phyloP scores from a whole-genome alignment of 1,140 invertebrate species.

The Notospermus geniculatus region DNA sequence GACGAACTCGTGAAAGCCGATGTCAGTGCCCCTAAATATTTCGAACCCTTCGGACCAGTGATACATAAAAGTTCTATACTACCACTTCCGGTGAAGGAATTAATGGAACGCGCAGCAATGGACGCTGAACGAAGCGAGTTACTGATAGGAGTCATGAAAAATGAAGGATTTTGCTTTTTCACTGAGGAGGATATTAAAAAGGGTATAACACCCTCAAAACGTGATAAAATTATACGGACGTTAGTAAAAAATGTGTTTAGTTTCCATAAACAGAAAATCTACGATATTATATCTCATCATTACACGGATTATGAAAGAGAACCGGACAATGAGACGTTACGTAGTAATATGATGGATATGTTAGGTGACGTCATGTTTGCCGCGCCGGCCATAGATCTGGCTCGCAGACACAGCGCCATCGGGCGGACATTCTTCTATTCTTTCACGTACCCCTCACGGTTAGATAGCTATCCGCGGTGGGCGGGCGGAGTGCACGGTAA shows the following conservation, averaged over 20 bases:
- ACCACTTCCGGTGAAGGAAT: conserved; percentile 33
- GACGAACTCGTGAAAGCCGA: conserved; percentile 75
- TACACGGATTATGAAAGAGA: conserved; percentile 62
- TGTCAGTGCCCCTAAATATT: conserved; percentile 54
- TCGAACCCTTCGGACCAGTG: conserved; percentile 67
- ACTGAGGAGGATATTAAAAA: conserved; percentile 87
- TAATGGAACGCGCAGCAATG: conserved; percentile 44
- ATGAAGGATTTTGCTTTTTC: conserved; percentile 85
- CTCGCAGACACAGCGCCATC: conserved; percentile 77
- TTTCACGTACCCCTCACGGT: conserved; percentile 78
- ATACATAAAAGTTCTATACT: conserved; percentile 64
- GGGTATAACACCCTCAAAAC: conserved; percentile 85
- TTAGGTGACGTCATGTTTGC: conserved; percentile 85
- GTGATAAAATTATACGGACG: conserved; percentile 88
- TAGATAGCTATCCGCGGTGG: conserved; percentile 73
- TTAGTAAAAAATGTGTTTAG: conserved; percentile 84
- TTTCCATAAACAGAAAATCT: conserved; percentile 92
- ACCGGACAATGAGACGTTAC: conserved; percentile 68
- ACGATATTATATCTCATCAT: conserved; percentile 94
- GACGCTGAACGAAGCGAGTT: conserved; percentile 66
- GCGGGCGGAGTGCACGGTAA: conserved; percentile 64
- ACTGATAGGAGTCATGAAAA: conserved; percentile 88
- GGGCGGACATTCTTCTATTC: conserved; percentile 48
- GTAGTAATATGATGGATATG: conserved; percentile 88
- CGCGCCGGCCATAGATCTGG: conserved; percentile 86